Base-by-base conservation (phyloP, 2,888 invertebrate species). In the Troides aeacus region DNA sequence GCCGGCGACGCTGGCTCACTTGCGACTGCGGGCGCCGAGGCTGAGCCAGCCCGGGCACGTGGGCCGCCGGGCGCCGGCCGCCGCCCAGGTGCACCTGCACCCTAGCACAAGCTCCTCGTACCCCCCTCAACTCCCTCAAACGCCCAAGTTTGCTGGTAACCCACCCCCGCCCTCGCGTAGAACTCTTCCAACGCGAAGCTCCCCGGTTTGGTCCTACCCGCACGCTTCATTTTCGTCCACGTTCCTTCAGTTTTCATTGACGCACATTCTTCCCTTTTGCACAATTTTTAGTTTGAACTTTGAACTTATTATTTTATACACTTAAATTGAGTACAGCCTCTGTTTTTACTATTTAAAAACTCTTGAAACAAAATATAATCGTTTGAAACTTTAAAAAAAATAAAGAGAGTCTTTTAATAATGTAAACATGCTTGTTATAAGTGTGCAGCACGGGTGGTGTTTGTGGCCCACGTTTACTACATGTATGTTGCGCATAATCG, bases 1-100 rank as follows among this genome's bases (percentile, higher is more conserved):
- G 72, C 74, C 76, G 75, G 71, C 79, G 80, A 79, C 81, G 77
- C 79, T 78, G 80, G 84, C 85, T 84, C 79, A 79, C 82, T 78
- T 81, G 84, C 87, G 83, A 87, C 88, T 88, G 86, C 84, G 82
- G 81, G 76, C 74, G 75, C 73, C 71, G 78, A 75, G 74, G 71
- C 74, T 69, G 74, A 69, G 76, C 73, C 74, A 71, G 83, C 85
- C 87, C 87, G 86, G 88, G 89, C 90, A 88, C 90, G 89, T 87
- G 89, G 84, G 78, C 74, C 75, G 84, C 81, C 81, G 81, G 77
- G 82, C 81, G 84, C 83, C 86, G 85, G 76, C 85, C 87, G 86
- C 88, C 88, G 88, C 89, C 89, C 89, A 88, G 88, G 88, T 89
- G 89, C 89, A 89, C 85, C 81, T 81, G 84, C 86, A 80, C 84